A percentile compares a stretch with the other conserved stretches of the same genome.
phyloP scores from a whole-genome alignment of 2,113 vertebrate species.

The Cacatua alba region DNA sequence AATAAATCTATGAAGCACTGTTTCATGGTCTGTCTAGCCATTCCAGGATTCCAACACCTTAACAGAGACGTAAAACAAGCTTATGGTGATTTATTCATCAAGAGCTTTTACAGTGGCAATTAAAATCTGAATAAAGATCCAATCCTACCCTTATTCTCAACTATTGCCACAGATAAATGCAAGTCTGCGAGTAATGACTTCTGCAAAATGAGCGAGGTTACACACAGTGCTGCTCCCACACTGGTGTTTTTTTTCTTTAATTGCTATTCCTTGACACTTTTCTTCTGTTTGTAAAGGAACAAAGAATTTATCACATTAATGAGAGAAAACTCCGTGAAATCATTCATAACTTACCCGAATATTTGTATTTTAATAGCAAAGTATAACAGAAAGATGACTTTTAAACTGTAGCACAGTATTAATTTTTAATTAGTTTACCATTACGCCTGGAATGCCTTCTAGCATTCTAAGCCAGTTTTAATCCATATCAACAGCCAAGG shows the following conservation, averaged over 20 bases:
- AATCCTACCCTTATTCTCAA: neutral
- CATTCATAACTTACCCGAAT: neutral
- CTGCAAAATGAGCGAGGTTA: neutral
- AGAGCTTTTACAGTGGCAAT: neutral
- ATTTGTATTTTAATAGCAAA: constrained; percentile 21
- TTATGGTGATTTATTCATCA: neutral
- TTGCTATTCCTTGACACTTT: neutral
- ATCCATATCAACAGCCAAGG: constrained; percentile 66
- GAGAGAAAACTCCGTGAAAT: neutral
- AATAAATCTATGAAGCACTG: neutral
- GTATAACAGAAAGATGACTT: constrained; percentile 15
- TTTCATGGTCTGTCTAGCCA: neutral
- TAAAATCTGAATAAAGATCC: neutral
- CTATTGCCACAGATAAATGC: neutral
- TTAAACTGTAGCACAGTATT: constrained; percentile 31
- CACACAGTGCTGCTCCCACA: neutral
- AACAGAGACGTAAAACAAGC: neutral
- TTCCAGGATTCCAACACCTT: neutral
- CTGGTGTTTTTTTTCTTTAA: neutral
- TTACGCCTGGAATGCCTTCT: constrained; percentile 53
- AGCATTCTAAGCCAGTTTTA: constrained; percentile 67
- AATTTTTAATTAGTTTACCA: constrained; percentile 69
- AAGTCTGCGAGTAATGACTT: neutral
- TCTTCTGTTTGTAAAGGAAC: neutral
- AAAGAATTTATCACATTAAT: neutral